Conservation (phyloP, 2,113 vertebrate genomes). For the Pterocles orientalis region DNA sequence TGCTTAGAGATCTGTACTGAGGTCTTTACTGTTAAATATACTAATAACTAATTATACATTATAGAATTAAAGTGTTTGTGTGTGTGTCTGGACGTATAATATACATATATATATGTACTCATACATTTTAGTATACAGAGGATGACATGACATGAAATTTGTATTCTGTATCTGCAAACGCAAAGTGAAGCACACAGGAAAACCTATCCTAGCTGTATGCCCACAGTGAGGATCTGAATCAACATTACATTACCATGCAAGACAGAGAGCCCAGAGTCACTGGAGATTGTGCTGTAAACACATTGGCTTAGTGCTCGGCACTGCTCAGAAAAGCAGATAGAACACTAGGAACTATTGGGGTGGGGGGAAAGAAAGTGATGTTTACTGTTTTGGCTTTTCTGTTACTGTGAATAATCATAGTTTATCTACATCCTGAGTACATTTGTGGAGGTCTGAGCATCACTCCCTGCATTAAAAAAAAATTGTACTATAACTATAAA, state of each 20-base stretch:
- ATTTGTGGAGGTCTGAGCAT: background rate
- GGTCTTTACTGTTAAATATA: background rate
- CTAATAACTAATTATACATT: background rate
- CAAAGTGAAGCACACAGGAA: background rate
- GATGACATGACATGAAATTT: background rate
- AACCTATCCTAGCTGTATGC: background rate
- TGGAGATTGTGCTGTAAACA: background rate
- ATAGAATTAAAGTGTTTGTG: background rate
- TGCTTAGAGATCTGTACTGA: background rate
- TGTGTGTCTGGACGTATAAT: background rate
- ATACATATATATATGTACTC: background rate
- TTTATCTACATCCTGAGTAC: background rate
- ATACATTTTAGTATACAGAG: background rate
- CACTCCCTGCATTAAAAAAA: background rate
- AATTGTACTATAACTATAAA: background rate
- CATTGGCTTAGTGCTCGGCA: background rate
- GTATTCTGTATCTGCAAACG: background rate
- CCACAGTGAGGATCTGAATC: background rate
- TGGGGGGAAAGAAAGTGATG: rapidly evolving
- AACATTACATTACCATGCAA: background rate
- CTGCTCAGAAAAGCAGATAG: background rate
- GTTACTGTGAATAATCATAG: background rate
- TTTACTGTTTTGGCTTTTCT: background rate
- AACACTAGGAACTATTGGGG: background rate
- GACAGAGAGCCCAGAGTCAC: background rate